phyloP scores from a whole-genome alignment of 2,797 vertebrate species.

The Cynodonichthys magdalenae region DNA sequence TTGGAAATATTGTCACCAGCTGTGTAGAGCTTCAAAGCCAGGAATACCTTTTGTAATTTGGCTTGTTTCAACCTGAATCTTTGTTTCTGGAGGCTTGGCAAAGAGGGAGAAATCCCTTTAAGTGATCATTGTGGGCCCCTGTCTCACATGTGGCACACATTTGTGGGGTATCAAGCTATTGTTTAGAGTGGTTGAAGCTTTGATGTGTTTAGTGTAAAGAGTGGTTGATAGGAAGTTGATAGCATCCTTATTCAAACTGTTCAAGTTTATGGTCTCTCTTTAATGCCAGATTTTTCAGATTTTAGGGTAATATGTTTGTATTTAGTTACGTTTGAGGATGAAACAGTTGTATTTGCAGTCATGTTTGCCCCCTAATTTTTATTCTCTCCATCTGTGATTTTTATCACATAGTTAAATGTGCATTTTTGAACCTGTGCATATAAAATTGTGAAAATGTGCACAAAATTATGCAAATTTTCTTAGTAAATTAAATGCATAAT shows the following conservation, averaged over 20 bases:
- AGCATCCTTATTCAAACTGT: conserved; percentile 26
- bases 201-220: conserved; percentile 61
- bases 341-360: not conserved
- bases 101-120: conserved; percentile 70
- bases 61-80: conserved; percentile 69
- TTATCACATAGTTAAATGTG: conserved; percentile 5
- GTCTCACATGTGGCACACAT: conserved; percentile 78
- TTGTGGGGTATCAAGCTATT: conserved; percentile 64
- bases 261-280: not conserved
- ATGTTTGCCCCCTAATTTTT: conserved; percentile 7
- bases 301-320: not conserved
- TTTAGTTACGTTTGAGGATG: conserved; percentile 16
- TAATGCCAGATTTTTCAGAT: not conserved
- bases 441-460: conserved; percentile 14
- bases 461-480: conserved; percentile 27
- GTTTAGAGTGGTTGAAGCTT: conserved; percentile 69
- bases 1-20: conserved; percentile 70
- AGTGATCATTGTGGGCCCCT: conserved; percentile 69
- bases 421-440: conserved; percentile 2
- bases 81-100: conserved; percentile 71
- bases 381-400: conserved; percentile 2
- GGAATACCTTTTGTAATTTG: conserved; percentile 60
- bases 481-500: no score
- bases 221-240: conserved; percentile 33
- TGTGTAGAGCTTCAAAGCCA: conserved; percentile 70